phyloP scores from a whole-genome alignment of 1,140 invertebrate genomes.

The Drosophila watanabei region DNA sequence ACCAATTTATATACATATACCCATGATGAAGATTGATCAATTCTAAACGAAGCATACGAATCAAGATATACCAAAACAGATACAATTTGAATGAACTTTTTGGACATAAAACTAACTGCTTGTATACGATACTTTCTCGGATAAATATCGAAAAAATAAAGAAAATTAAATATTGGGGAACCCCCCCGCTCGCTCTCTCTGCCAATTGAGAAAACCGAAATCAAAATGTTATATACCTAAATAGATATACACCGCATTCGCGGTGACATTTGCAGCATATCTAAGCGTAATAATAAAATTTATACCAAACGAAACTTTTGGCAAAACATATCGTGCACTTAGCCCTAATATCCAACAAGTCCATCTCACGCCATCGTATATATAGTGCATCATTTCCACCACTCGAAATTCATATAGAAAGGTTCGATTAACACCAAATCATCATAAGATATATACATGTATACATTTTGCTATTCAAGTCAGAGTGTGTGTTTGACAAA shows the following conservation, averaged over 20 bases:
- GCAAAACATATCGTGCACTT: conserved; percentile 80
- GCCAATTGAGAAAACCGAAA: conserved; percentile 65
- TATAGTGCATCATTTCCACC: conserved; percentile 49
- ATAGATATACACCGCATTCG: conserved; percentile 48
- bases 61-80: conserved; percentile 60
- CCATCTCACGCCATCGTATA: conserved; percentile 28
- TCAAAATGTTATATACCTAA: conserved; percentile 79
- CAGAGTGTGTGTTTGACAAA: conserved; percentile 55
- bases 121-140: conserved; percentile 71
- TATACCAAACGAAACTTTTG: conserved; percentile 52
- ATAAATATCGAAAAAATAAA: conserved; percentile 35
- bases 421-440: conserved; percentile 48
- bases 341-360: conserved; percentile 52
- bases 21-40: conserved; percentile 67
- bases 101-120: conserved; percentile 63
- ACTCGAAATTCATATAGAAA: conserved; percentile 21
- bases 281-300: conserved; percentile 51
- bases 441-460: conserved; percentile 42
- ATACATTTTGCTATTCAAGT: conserved; percentile 60
- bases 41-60: conserved; percentile 63
- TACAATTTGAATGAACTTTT: conserved; percentile 66
- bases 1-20: conserved; percentile 70
- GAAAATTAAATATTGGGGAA: background rate
- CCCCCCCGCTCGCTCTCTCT: conserved; percentile 4
- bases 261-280: conserved; percentile 36